Conservation (phyloP, 2,888 invertebrate genomes). For the Branchipolynoe longqiensis region DNA sequence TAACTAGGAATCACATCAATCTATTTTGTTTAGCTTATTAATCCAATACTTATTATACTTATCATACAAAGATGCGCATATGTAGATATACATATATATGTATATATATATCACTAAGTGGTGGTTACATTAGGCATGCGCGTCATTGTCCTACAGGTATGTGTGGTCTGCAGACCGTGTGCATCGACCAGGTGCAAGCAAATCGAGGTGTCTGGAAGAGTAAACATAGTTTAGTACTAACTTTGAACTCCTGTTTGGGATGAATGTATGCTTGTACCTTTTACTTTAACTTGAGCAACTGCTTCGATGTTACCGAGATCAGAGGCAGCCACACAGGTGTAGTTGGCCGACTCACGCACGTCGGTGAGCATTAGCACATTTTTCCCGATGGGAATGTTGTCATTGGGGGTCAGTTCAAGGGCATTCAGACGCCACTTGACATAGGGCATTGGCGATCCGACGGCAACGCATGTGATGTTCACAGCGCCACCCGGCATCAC, state of each 20-base stretch:
- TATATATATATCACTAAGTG: slow-evolving; percentile 21
- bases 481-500: slow-evolving; percentile 95
- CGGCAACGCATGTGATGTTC: slow-evolving; percentile 97
- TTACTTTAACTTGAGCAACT: slow-evolving; percentile 94
- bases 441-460: slow-evolving; percentile 98
- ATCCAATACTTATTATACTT: neutral
- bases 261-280: slow-evolving; percentile 85
- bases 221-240: slow-evolving; percentile 57
- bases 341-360: slow-evolving; percentile 95
- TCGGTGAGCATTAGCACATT: slow-evolving; percentile 93
- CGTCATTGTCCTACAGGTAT: slow-evolving; percentile 28
- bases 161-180: slow-evolving; percentile 44
- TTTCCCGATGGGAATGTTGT: slow-evolving; percentile 84
- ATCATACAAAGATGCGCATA: neutral
- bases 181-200: slow-evolving; percentile 55
- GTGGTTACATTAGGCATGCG: slow-evolving; percentile 43
- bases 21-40: neutral
- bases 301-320: slow-evolving; percentile 95
- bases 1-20: slow-evolving; percentile 27
- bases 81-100: neutral
- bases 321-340: slow-evolving; percentile 97
- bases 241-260: slow-evolving; percentile 57
- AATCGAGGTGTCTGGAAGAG: slow-evolving; percentile 58
- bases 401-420: slow-evolving; percentile 90
- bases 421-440: slow-evolving; percentile 86